Conservation (phyloP, 2,888 invertebrate species). For the Pomacea canaliculata region DNA sequence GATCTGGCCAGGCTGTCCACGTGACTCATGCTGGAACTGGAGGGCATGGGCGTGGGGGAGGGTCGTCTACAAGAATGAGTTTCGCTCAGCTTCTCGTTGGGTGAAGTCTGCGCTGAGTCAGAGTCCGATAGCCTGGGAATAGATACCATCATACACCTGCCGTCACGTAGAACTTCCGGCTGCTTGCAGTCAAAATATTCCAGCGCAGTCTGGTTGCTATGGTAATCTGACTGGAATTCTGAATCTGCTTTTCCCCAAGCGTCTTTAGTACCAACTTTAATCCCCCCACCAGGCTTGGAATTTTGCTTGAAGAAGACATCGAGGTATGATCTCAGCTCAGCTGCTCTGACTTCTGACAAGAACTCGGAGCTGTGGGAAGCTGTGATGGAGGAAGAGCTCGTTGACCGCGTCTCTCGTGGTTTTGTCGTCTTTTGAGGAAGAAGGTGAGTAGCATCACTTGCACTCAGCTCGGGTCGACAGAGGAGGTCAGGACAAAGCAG, state of each 20-base stretch:
- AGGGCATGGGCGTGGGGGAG: constrained; percentile 5
- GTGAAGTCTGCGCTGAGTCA: constrained; percentile 3
- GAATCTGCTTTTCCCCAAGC: neutral
- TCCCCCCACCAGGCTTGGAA: no score
- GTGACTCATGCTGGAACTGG: constrained; percentile 11
- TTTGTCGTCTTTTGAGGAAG: no score
- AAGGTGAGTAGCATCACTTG: no score
- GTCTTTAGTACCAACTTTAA: neutral
- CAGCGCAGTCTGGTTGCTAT: neutral
- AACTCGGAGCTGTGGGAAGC: no score
- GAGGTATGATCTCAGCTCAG: no score
- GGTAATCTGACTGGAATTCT: neutral
- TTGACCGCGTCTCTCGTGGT: no score
- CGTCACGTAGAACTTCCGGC: neutral
- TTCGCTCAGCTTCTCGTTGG: constrained; percentile 6
- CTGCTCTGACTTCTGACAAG: no score
- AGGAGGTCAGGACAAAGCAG: no score
- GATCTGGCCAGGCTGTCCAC: constrained; percentile 9
- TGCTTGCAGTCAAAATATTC: neutral
- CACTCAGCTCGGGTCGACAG: no score
- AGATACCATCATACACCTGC: constrained; percentile 4
- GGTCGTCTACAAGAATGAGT: neutral
- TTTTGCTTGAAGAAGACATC: no score
- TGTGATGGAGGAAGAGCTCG: no score
- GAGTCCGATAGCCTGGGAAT: constrained; percentile 12